Evolutionary conservation across 2,888 invertebrate species (phyloP).

Genomic region (Oxystoma pomonae): DNA sequence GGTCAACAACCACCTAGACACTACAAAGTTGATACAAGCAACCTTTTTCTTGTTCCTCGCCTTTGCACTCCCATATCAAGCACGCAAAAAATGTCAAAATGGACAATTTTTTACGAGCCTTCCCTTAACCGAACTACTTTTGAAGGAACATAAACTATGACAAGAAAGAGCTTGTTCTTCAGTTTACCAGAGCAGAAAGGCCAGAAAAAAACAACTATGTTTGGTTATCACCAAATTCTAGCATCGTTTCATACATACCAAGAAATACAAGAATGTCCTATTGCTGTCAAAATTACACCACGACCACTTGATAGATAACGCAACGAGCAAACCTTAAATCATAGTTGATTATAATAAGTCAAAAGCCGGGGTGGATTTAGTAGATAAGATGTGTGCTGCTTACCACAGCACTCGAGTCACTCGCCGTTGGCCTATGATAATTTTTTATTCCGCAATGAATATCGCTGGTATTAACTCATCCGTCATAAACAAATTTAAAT

Average conservation of each 20-base stretch:
- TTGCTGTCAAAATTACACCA: not conserved
- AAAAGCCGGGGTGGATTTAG: not conserved
- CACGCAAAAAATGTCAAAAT: not conserved
- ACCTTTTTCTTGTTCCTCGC: not conserved
- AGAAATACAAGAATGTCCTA: constrained; percentile 1
- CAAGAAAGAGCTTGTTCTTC: constrained; percentile 2
- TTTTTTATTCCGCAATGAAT: no score
- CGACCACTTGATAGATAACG: not conserved
- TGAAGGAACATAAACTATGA: constrained; percentile 8
- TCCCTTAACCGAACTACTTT: not conserved
- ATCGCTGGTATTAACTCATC: no score
- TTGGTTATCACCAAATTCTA: not conserved
- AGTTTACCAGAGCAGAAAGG: not conserved
- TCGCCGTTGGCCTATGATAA: not conserved
- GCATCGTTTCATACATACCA: not conserved
- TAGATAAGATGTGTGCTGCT: not conserved
- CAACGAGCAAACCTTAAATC: not conserved
- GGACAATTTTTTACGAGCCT: constrained; percentile 5
- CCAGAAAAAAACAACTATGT: not conserved
- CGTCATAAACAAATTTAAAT: no score
- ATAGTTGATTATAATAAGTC: not conserved
- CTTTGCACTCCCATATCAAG: not conserved
- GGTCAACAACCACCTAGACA: not conserved
- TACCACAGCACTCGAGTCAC: not conserved
- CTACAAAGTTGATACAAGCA: constrained; percentile 3